Base-by-base conservation (phyloP, 2,888 invertebrate species). In the Chydorus sphaericus region DNA sequence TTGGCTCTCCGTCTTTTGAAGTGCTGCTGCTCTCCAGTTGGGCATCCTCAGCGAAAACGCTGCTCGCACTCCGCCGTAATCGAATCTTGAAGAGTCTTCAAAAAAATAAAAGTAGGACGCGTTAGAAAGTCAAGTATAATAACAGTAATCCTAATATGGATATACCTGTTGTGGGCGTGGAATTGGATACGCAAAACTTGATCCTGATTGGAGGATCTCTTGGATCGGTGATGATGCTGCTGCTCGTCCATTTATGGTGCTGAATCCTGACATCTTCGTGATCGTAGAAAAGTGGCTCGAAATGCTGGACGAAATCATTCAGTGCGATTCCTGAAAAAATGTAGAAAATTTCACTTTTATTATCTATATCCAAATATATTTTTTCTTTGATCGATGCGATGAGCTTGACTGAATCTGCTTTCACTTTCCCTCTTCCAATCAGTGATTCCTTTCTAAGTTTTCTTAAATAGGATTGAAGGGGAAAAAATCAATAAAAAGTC, bases 221-320 rank as follows among this genome's bases (percentile, higher is more conserved):
- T n/a, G n/a, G n/a, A n/a, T n/a, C n/a, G 70, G 62, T 74, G 70
- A 62, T 81, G 69, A 62, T 75, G 61, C 33, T 33, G 33, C 44
- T 44, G 44, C 73, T 62, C 60, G 67, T 71, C 56, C 68, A 69
- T 50, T 72, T 64, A 58, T 66, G 67, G 63, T 76, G 77, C 62
- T 75, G 73, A 31, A 65, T 63, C 57, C 66, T 66, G 60, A 75
- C 65, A 26, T 66, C 64, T 53, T 64, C 64, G 39, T 76, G 79
- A 72, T 84, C 81, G 72, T 85, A 88, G 68, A 75, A 75, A 63
- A 85, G 82, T 60, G 83, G 79, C 71, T 87, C 86, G 78, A 82
- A 88, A 71, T 86, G 81, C 60, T 79, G 77, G 68, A 87, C 83
- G 73, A 82, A 84, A 61, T 84, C 83, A 66, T 81, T 82, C 68